These are phyloP conservation scores for Paraplagusia blochii DNA, from an alignment of 2,113 vertebrate species.

Conservation along the genomic window DNA sequence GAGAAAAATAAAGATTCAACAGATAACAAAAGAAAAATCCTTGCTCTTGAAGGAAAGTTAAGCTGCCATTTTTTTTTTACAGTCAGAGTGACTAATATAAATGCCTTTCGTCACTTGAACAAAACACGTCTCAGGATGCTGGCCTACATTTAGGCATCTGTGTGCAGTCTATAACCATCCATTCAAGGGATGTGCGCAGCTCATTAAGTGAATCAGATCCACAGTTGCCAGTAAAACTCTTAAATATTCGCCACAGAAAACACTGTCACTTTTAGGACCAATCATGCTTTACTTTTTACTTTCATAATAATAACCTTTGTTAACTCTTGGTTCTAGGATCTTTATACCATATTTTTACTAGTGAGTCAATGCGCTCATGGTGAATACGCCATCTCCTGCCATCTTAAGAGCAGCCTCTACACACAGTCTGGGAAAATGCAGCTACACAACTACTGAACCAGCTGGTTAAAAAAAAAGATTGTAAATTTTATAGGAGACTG, in stretches of 20 bases:
- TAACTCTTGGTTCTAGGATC: too few species aligned
- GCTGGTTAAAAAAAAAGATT: too few species aligned
- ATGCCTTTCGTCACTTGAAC: background rate
- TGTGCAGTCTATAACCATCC: conserved; percentile 50
- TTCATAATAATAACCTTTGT: too few species aligned
- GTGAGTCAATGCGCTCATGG: background rate
- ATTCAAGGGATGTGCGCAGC: conserved; percentile 5
- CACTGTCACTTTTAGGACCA: too few species aligned
- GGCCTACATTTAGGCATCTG: conserved; percentile 24
- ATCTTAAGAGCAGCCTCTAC: too few species aligned
- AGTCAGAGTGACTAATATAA: background rate
- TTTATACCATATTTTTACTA: background rate
- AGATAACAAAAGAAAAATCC: too few species aligned
- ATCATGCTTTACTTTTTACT: too few species aligned
- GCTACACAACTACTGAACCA: background rate
- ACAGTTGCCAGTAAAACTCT: conserved; percentile 43
- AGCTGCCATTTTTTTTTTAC: too few species aligned
- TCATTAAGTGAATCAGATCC: conserved; percentile 14
- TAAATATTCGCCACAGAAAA: conserved; percentile 3
- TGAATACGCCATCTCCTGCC: background rate
- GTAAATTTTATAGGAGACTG: too few species aligned
- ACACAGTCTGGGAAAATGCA: too few species aligned
- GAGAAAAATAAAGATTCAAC: too few species aligned
- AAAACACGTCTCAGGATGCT: background rate
- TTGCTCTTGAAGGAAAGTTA: too few species aligned